Evolutionary conservation across 2,888 invertebrate species (phyloP).

Genomic region (Deroplatys truncata): DNA sequence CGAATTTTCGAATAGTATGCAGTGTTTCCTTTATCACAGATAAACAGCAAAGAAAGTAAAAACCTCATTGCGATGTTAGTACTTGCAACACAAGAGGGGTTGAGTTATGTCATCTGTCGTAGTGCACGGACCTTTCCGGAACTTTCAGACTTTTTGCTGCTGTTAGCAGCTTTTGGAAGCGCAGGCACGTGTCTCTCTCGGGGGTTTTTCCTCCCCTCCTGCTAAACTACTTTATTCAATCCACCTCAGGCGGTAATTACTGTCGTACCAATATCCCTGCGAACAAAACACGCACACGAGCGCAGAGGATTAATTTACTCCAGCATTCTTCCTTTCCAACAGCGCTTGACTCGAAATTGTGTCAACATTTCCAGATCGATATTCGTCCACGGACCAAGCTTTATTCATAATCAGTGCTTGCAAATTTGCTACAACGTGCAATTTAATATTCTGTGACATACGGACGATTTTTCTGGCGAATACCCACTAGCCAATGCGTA

Average conservation of each 20-base stretch:
- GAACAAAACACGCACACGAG: background rate
- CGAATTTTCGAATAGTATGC: too few species aligned
- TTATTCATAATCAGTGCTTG: background rate
- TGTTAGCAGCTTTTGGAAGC: background rate
- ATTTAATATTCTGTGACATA: too few species aligned
- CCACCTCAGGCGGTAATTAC: background rate
- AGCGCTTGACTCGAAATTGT: background rate
- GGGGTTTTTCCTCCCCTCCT: background rate
- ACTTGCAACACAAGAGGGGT: too few species aligned
- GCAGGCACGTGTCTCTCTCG: background rate
- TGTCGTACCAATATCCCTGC: background rate
- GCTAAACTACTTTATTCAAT: background rate
- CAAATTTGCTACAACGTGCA: background rate
- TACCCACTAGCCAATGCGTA: too few species aligned
- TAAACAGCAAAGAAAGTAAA: too few species aligned
- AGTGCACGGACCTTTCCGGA: too few species aligned
- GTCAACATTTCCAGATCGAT: background rate
- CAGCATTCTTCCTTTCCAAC: background rate
- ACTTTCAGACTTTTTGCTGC: too few species aligned
- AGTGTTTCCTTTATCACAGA: too few species aligned
- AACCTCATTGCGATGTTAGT: too few species aligned
- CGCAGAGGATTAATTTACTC: background rate
- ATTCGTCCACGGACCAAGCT: background rate
- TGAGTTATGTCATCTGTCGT: too few species aligned
- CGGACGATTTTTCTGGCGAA: too few species aligned